A percentile compares a stretch with the other conserved stretches of the same genome.
Conservation (phyloP, 2,797 vertebrate species). For the Myiotriccus ornatus region DNA sequence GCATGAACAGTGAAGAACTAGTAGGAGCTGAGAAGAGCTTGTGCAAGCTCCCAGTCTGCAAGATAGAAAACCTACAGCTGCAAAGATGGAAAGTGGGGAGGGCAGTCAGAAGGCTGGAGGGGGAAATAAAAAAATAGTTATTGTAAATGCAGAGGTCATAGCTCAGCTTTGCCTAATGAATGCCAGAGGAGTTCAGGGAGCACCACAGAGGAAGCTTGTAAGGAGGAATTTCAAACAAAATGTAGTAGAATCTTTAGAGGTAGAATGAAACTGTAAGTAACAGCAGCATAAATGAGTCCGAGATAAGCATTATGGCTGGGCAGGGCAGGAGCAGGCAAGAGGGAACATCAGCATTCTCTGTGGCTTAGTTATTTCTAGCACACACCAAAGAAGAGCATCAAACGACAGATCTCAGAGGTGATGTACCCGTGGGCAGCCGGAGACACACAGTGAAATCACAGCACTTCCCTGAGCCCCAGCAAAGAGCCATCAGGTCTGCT, state of each 20-base stretch:
- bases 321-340: not conserved
- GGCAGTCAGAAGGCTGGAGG: not conserved
- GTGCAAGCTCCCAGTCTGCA: not conserved
- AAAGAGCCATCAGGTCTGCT: fast-evolving
- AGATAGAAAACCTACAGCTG: not conserved
- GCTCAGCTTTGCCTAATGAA: not conserved
- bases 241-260: not conserved
- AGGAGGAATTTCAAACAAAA: not conserved
- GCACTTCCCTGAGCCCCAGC: not conserved
- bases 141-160: not conserved
- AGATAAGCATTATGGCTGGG: not conserved
- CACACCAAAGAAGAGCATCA: not conserved
- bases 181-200: not conserved
- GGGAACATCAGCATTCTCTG: not conserved
- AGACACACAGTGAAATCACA: fast-evolving
- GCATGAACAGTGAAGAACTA: fast-evolving
- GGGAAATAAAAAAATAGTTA: not conserved
- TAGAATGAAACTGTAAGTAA: not conserved
- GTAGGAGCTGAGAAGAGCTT: not conserved
- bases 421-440: fast-evolving
- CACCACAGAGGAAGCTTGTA: not conserved
- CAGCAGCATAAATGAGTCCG: not conserved
- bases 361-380: not conserved
- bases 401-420: fast-evolving
- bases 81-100: not conserved